phyloP scores from a whole-genome alignment of 2,797 vertebrate genomes.

The Microctenopoma lineatum region DNA sequence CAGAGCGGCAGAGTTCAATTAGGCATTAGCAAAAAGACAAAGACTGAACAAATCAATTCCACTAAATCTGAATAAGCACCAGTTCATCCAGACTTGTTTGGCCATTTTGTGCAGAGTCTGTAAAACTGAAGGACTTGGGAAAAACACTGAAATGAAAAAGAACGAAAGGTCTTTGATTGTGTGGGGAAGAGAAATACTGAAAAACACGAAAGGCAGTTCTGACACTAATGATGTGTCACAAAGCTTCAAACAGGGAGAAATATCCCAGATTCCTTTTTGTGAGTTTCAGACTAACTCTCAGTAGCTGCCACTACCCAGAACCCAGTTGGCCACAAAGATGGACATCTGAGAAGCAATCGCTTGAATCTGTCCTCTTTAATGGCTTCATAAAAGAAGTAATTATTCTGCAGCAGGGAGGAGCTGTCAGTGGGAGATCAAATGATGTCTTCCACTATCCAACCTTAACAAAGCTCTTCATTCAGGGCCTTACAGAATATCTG shows the following conservation, averaged over 20 bases:
- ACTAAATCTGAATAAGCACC: constrained; percentile 25
- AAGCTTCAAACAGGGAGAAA: constrained; percentile 32
- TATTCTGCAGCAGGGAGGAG: constrained; percentile 69
- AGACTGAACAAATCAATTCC: constrained; percentile 33
- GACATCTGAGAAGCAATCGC: constrained; percentile 71
- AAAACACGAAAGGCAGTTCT: constrained; percentile 20
- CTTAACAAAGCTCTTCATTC: constrained; percentile 77
- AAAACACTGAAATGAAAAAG: constrained; percentile 9
- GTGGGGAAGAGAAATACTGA: constrained; percentile 3
- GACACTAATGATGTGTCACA: constrained; percentile 36
- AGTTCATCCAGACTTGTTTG: constrained; percentile 11
- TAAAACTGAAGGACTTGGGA: constrained; percentile 3
- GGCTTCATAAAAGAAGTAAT: constrained; percentile 77
- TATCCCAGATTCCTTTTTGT: constrained; percentile 24
- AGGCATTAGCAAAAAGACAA: constrained; percentile 29
- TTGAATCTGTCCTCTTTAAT: constrained; percentile 70
- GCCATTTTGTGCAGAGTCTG: background rate
- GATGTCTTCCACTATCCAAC: constrained; percentile 71
- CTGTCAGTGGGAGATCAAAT: constrained; percentile 79
- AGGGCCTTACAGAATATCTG: constrained; percentile 58
- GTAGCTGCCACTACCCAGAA: constrained; percentile 24
- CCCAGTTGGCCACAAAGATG: constrained; percentile 51
- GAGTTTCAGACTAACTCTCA: constrained; percentile 24
- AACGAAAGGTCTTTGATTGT: background rate
- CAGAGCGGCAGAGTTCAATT: constrained; percentile 52